Conservation (phyloP, 2,888 invertebrate genomes). For the Augochlorella aurata region DNA sequence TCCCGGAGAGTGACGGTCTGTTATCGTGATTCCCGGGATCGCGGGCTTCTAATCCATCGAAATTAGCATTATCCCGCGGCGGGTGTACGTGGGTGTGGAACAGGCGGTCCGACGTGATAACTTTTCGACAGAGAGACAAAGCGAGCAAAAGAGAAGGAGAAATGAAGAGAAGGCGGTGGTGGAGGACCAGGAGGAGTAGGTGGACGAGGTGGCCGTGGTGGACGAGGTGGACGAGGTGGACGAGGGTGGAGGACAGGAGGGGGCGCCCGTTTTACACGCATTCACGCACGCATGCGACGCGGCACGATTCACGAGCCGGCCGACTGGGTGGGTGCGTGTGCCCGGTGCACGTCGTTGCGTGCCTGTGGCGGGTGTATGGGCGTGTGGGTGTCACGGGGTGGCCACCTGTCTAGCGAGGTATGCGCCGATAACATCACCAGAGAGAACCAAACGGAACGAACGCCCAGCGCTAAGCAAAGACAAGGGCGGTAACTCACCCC, state of each 20-base stretch:
- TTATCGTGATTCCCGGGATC: constrained; percentile 36
- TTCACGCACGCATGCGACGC: constrained; percentile 70
- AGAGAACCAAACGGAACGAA: constrained; percentile 73
- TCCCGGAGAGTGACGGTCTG: constrained; percentile 17
- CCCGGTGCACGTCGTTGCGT: constrained; percentile 66
- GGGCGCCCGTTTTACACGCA: constrained; percentile 55
- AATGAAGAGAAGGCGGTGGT: background rate
- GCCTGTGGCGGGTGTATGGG: constrained; percentile 67
- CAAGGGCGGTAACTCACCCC: constrained; percentile 81
- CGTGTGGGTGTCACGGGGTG: constrained; percentile 78
- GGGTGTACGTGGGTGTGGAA: constrained; percentile 58
- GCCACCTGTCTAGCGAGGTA: constrained; percentile 81
- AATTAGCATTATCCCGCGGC: constrained; percentile 60
- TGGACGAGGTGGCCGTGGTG: background rate
- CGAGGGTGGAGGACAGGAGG: too few relatives aligned
- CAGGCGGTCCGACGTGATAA: constrained; percentile 56
- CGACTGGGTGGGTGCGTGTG: constrained; percentile 51
- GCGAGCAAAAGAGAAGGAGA: background rate
- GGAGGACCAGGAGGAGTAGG: background rate
- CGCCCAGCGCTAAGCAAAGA: constrained; percentile 79
- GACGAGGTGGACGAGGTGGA: background rate
- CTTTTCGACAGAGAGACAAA: constrained; percentile 44
- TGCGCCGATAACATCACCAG: constrained; percentile 79
- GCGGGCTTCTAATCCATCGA: constrained; percentile 56
- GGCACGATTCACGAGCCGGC: constrained; percentile 59